A percentile compares a stretch with the other conserved stretches of the same genome.
These are phyloP conservation scores for Nanger granti DNA, from an alignment of 2,113 vertebrate species.

Conservation along the genomic window DNA sequence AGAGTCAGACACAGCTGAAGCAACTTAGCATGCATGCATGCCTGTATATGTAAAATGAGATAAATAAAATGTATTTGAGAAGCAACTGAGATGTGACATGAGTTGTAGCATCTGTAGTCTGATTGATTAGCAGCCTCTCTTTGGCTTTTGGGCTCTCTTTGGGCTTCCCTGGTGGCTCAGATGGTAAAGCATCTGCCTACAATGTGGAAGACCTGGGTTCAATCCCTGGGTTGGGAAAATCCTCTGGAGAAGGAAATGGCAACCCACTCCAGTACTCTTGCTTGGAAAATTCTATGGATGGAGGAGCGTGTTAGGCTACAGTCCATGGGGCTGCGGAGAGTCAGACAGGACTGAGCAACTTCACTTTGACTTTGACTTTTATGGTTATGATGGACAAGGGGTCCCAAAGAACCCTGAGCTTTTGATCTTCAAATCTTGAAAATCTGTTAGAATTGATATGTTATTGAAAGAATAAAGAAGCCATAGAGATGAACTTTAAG, in stretches of 20 bases:
- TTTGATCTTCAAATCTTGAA: background rate
- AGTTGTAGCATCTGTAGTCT: background rate
- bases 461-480: background rate
- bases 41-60: background rate
- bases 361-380: too few relatives aligned
- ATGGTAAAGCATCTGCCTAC: too few relatives aligned
- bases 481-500: background rate
- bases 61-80: background rate
- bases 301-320: too few relatives aligned
- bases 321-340: too few relatives aligned
- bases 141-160: background rate
- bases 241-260: too few relatives aligned
- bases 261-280: too few relatives aligned
- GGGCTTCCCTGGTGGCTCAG: too few relatives aligned
- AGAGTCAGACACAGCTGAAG: background rate
- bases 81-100: background rate
- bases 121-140: background rate
- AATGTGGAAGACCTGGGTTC: too few relatives aligned
- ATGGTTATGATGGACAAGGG: background rate
- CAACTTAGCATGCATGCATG: background rate
- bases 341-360: background rate
- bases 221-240: too few relatives aligned
- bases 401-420: background rate
- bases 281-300: too few relatives aligned
- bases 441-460: background rate